Base-by-base conservation (phyloP, 2,113 vertebrate species). In the Neopipo cinnamomea region DNA sequence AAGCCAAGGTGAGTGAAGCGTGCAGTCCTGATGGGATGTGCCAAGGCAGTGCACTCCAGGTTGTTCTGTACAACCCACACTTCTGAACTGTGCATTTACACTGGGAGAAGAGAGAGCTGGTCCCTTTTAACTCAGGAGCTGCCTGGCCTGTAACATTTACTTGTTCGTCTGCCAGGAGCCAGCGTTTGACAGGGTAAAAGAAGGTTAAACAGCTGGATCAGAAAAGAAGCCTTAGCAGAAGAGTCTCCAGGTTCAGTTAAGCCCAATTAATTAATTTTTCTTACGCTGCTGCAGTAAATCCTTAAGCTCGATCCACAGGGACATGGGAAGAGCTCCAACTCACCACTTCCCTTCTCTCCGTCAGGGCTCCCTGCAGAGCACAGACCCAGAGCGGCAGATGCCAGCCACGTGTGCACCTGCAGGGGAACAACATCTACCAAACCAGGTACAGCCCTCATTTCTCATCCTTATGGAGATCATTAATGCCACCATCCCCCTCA, bases 51-150 rank as follows among this genome's bases (percentile, higher is more conserved):
- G 30, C 24, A n/a, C 19, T 47, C 21, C 72, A 68, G 49, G 27
- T 46, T 35, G 31, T 33, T 75, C 28, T 37, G 42, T 16, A 59
- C 25, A 79, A 72, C 8, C 28, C 56, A 37, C 15, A 27, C 23
- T 6, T 30, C 8, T 14, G 30, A 86, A 37, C 20, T 17, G 9
- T 2, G 6, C 5, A 30, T 61, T 35, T 8, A 35, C 0, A 0
- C 0, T 37, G 49, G 50, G 41, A 33, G 1, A 5, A 71, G 61
- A 18, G 19, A 73, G 37, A 42, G 22, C 28, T 30, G 23, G 14
- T 91, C 33, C 46, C 49, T 55, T 70, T 28, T 12, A 50, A 39
- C 63, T 47, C 62, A 6, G 27, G 12, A 80, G 31, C 25, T 85
- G 44, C n/a, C 62, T 56, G 44, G 22, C 19, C 37, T 91, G 89